These are phyloP conservation scores for Papilio elwesi DNA, from an alignment of 2,888 invertebrate species.

Conservation along the genomic window DNA sequence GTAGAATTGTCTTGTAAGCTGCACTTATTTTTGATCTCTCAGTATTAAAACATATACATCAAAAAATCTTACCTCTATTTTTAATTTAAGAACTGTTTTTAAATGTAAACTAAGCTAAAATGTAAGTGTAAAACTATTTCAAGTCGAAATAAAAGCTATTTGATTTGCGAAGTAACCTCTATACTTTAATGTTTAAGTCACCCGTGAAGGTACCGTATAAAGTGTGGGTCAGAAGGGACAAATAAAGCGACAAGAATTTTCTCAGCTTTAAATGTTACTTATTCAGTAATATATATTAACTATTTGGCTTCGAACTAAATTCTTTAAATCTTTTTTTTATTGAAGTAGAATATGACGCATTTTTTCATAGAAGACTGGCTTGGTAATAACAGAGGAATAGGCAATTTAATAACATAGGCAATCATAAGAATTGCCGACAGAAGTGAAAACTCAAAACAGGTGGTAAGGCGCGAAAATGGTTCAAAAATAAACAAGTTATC, in stretches of 20 bases:
- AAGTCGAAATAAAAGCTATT: constrained; percentile 56
- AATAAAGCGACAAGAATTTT: constrained; percentile 75
- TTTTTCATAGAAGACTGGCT: neutral
- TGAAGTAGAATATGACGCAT: constrained; percentile 13
- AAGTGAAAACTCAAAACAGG: too few species aligned
- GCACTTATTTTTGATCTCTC: neutral
- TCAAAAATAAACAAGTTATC: too few species aligned
- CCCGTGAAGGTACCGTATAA: constrained; percentile 81
- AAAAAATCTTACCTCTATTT: too few species aligned
- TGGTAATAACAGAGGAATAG: too few species aligned
- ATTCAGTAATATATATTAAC: constrained; percentile 70
- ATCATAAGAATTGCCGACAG: too few species aligned
- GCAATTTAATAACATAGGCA: too few species aligned
- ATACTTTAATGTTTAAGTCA: constrained; percentile 82
- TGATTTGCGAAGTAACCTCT: constrained; percentile 76
- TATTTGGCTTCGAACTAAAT: constrained; percentile 50
- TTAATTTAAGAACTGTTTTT: neutral
- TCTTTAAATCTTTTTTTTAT: constrained; percentile 44
- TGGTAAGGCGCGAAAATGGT: too few species aligned
- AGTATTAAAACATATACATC: neutral
- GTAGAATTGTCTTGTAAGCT: neutral
- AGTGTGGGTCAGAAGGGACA: constrained; percentile 83
- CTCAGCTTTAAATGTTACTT: constrained; percentile 69
- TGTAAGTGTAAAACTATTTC: neutral
- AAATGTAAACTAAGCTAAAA: too few species aligned